Evolutionary conservation across 2,888 invertebrate species (phyloP), one percentile per base, ranked within the genome.

Genomic region (Gerosis bhagava): DNA sequence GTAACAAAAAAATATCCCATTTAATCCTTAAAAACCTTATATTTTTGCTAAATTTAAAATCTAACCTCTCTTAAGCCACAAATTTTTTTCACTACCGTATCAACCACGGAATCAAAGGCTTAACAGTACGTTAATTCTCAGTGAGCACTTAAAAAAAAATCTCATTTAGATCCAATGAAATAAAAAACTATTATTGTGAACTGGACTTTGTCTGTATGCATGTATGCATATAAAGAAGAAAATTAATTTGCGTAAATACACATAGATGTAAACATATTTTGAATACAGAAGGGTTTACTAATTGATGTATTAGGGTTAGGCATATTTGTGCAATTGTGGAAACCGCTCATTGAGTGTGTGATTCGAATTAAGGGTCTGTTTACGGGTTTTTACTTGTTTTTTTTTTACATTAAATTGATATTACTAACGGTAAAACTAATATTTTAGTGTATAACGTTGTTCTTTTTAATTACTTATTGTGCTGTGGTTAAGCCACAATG

Each of bases 351-450:
- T 77, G 73, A 73, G 79, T 80, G 86, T 84, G 70, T 79, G 72
- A 87, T 86, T 77, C 86, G 82, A 76, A 84, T 88, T 84, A 87
- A 70, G 67, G 74, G 74, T 74, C 75, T 77, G 77, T 83, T 83
- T 84, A 83, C 81, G 80, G 72, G 73, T 70, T 63, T 65, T 62
- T 68, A 65, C 68, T 67, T 70, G 73, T 66, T 57, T 50, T 53
- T 60, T 57, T 61, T 63, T 63, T 59, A 70, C 68, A n/a, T n/a
- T n/a, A n/a, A n/a, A n/a, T n/a, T n/a, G n/a, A n/a, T n/a, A n/a
- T n/a, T n/a, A n/a, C n/a, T n/a, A n/a, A n/a, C n/a, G n/a, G n/a
- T n/a, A n/a, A n/a, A n/a, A n/a, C n/a, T n/a, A n/a, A n/a, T n/a
- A n/a, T n/a, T n/a, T n/a, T n/a, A n/a, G n/a, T n/a, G n/a, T n/a